phyloP scores from a whole-genome alignment of 1,140 invertebrate species.

The Sinonovacula constricta region DNA sequence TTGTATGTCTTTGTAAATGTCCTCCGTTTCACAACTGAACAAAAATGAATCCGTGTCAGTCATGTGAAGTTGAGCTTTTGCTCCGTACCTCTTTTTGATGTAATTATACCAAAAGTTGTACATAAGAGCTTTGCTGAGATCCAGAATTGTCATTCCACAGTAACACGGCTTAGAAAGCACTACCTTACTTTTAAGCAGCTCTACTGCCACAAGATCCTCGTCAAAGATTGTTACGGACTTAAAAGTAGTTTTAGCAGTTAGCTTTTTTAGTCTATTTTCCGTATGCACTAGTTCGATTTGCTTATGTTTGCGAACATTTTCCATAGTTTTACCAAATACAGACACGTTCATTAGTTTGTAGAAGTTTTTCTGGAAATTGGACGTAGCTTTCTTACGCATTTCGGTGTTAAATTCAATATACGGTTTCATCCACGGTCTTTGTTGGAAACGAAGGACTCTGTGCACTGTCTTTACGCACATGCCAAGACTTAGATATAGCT shows the following conservation, averaged over 20 bases:
- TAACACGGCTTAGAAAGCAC: conserved; percentile 62
- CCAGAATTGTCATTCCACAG: conserved; percentile 53
- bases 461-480: conserved; percentile 51
- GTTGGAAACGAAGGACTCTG: conserved; percentile 43
- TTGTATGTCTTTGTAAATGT: conserved; percentile 76
- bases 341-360: no score
- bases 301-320: no score
- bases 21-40: conserved; percentile 72
- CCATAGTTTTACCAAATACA: no score
- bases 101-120: conserved; percentile 64
- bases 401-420: conserved; percentile 59
- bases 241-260: conserved; percentile 74
- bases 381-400: conserved; percentile 71
- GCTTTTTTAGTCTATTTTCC: conserved; percentile 49
- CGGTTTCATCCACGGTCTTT: conserved; percentile 42
- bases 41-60: conserved; percentile 78
- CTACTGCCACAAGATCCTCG: conserved; percentile 59
- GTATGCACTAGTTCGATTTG: conserved; percentile 26
- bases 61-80: conserved; percentile 63
- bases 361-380: no score
- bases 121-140: conserved; percentile 51
- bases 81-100: conserved; percentile 62
- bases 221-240: conserved; percentile 70
- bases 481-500: no score
- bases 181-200: conserved; percentile 50